Evolutionary conservation across 1,140 invertebrate genomes (phyloP).

Genomic region (Diabrotica virgifera): DNA sequence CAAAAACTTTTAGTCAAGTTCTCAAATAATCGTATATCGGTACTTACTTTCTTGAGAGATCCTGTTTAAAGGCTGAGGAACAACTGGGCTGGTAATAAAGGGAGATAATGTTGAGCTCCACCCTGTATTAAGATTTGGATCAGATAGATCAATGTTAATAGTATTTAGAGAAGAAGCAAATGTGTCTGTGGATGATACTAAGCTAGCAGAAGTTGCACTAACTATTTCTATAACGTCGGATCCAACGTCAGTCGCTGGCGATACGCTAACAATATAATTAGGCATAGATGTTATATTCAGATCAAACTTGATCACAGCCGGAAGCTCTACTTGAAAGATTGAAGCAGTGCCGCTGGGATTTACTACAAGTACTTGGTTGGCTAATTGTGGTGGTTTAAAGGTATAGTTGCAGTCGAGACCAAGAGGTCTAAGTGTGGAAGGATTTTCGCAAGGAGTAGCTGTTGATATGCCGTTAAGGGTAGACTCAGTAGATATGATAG

Average conservation of each 20-base stretch:
- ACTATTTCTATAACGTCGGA: constrained; percentile 7
- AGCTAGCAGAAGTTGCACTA: neutral
- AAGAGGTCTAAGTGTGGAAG: neutral
- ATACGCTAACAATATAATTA: neutral
- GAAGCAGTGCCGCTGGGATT: neutral
- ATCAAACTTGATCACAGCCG: constrained; percentile 7
- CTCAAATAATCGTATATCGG: neutral
- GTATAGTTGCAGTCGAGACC: neutral
- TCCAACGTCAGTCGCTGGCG: constrained; percentile 1
- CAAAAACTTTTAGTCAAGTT: neutral
- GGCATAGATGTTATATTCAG: constrained; percentile 9
- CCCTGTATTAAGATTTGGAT: constrained; percentile 1
- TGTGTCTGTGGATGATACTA: neutral
- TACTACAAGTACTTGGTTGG: neutral
- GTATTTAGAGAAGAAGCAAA: neutral
- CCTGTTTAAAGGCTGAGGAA: neutral
- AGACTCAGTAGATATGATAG: neutral
- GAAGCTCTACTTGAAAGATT: neutral
- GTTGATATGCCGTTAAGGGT: neutral
- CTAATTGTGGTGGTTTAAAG: neutral
- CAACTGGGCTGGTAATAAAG: neutral
- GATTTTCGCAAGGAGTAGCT: neutral
- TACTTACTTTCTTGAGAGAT: constrained; percentile 5
- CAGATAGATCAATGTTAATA: constrained; percentile 10
- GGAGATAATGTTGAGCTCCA: neutral